Evolutionary conservation across 2,888 invertebrate genomes (phyloP), one percentile per base, ranked within the genome.

Genomic region (Dorcus hopei): DNA sequence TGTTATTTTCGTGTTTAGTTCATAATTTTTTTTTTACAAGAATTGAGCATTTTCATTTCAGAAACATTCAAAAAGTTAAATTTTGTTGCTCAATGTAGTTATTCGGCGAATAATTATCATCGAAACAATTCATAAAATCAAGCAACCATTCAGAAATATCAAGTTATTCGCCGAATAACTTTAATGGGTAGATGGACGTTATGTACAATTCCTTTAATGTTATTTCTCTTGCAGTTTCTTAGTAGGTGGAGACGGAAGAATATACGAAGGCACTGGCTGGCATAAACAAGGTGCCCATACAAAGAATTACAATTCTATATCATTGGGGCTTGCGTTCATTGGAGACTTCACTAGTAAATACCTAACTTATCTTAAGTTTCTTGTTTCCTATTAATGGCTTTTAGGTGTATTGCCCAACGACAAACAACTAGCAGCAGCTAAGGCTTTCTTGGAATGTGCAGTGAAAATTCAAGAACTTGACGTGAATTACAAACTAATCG

Each of bases 191-290:
- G 14, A 14, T 14, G 14, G 14, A 14, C 14, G 1, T 14, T 14
- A 14, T 14, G 14, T 14, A 19, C 26, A 33, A 33, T 33, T 26
- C 33, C 23, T 48, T 48, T 8, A 39, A 16, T n/a, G 7, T 26
- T 6, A 23, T n/a, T 40, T 54, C 59, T 63, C 66, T 73, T 73
- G 9, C 57, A 86, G 85, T 59, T 86, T 86, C 67, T 54, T 86
- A 52, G 78, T 86, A 51, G 85, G 85, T 2, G 83, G 83, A 1
- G 85, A 85, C 69, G 86, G 85, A 1, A 81, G 79, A 56, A 75
- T 86, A 14, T 87, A 85, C 58, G 85, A 85, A 74, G 86, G 85
- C 6, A 77, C 80, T 1, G 85, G 85, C 0, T 86, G 85, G 85
- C 77, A 76, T 54, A 75, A 73, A 59, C 80, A 82, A 9, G 86